Evolutionary conservation across 2,797 vertebrate genomes (phyloP).

Genomic region (Anniella stebbinsi): DNA sequence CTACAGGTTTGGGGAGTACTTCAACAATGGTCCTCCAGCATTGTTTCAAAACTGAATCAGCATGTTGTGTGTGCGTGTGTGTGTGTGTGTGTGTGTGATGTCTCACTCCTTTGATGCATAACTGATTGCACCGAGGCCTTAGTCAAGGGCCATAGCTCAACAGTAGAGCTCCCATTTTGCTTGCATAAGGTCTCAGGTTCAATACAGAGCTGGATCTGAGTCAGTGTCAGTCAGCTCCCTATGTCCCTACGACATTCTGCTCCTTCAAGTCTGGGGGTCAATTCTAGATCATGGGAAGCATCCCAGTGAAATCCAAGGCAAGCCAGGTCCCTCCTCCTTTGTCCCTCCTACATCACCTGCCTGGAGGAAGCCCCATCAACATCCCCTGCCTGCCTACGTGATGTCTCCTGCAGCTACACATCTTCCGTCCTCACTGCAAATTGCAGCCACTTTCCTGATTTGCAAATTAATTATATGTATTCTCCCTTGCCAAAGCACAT

Average conservation of each 20-base stretch:
- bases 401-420: slow-evolving; percentile 35
- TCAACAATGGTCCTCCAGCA: not conserved
- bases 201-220: no score
- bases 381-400: not conserved
- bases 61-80: no score
- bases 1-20: no score
- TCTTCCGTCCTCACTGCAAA: slow-evolving; percentile 52
- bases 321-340: not conserved
- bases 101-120: not conserved
- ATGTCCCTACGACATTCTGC: not conserved
- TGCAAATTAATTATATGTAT: slow-evolving; percentile 64
- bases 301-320: not conserved
- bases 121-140: accelerated
- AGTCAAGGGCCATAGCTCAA: no score
- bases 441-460: slow-evolving; percentile 59
- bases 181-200: no score
- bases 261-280: not conserved
- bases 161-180: no score
- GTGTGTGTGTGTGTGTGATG: no score
- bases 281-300: not conserved
- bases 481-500: slow-evolving; percentile 62
- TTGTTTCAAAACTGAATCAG: not conserved
- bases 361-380: slow-evolving; percentile 13
- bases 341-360: not conserved
- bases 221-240: not conserved